These are phyloP conservation scores for Chlorospingus semifuscus DNA, from an alignment of 2,797 vertebrate species.

Conservation along the genomic window DNA sequence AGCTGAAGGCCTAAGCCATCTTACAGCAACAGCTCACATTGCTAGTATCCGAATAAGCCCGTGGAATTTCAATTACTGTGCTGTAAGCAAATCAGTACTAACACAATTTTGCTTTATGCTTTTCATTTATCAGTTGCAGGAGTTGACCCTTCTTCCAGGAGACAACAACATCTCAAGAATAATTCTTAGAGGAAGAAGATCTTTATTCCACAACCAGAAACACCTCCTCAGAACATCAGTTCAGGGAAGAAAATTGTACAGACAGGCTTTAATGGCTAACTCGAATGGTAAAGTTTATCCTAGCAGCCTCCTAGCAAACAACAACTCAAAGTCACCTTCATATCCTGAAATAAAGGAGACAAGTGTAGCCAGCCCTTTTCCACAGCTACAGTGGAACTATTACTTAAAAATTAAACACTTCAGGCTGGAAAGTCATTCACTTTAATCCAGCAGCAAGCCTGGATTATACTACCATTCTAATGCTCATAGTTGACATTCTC, in stretches of 20 bases:
- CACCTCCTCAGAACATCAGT: not conserved
- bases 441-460: not conserved
- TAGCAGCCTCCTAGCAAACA: not conserved
- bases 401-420: not conserved
- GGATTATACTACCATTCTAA: not conserved
- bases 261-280: not conserved
- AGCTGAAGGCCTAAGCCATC: not conserved
- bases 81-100: not conserved
- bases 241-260: not conserved
- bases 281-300: not conserved
- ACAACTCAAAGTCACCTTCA: not conserved
- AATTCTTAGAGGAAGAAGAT: not conserved
- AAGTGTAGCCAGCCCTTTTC: not conserved
- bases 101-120: not conserved
- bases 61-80: not conserved
- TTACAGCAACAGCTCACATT: not conserved
- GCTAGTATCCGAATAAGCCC: not conserved
- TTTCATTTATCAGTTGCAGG: not conserved
- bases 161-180: not conserved
- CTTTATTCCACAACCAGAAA: not conserved
- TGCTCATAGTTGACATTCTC: not conserved
- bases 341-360: not conserved
- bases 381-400: not conserved
- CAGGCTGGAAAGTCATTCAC: not conserved
- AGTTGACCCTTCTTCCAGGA: not conserved